These are phyloP conservation scores for Hetaerina americana DNA, from an alignment of 1,140 invertebrate genomes.

Conservation along the genomic window DNA sequence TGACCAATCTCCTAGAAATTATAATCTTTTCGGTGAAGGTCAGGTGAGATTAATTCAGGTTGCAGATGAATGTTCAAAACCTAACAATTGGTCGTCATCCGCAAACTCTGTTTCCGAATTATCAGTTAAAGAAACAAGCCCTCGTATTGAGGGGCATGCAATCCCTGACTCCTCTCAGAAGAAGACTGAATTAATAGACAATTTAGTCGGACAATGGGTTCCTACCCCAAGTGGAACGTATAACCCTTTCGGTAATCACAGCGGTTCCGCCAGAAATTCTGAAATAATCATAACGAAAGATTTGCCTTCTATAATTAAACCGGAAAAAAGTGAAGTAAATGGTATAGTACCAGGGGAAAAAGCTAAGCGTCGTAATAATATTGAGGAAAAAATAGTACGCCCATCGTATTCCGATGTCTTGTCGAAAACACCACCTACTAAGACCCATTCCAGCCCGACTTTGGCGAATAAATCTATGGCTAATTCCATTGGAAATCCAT, in stretches of 20 bases:
- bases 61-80: too few relatives aligned
- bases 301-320: constrained; percentile 17
- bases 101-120: too few relatives aligned
- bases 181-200: constrained; percentile 42
- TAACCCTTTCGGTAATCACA: constrained; percentile 50
- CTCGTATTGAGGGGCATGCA: too few relatives aligned
- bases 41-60: background rate
- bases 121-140: too few relatives aligned
- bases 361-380: constrained; percentile 21
- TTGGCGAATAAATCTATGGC: background rate
- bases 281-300: background rate
- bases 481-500: constrained; percentile 8
- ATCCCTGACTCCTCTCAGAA: too few relatives aligned
- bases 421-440: constrained; percentile 40
- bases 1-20: background rate
- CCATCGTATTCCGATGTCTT: constrained; percentile 71
- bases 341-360: constrained; percentile 7
- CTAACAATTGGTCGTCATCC: too few relatives aligned
- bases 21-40: background rate
- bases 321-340: constrained; percentile 16
- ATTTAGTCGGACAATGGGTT: constrained; percentile 66
- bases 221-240: constrained; percentile 69
- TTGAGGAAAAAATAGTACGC: constrained; percentile 44
- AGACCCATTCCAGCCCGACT: constrained; percentile 9
- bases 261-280: background rate